Base-by-base conservation (phyloP, 2,888 invertebrate species). In the Lepetodrilus schrolli region DNA sequence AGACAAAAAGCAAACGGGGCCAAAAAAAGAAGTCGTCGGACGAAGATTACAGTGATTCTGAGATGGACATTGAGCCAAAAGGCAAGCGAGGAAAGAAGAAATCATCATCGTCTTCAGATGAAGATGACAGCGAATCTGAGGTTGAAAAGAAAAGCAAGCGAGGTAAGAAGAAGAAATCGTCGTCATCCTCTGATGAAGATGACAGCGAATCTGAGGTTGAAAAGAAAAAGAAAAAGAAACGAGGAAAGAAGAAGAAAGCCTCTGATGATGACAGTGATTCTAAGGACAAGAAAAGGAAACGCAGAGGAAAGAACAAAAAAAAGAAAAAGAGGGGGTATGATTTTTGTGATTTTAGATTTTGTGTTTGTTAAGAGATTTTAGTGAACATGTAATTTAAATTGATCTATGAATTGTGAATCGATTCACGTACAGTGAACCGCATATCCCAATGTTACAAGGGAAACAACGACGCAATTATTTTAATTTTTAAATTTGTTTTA, bases 11-110 rank as follows among this genome's bases (percentile, higher is more conserved):
- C 13, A 70, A 75, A 20, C 74, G 76, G 26, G n/a, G 48, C 8
- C 30, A 50, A 30, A n/a, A 80, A 78, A 74, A 75, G 75, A 37
- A 81, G 79, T 37, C 73, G 79, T 37, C 73, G 78, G 49, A 74
- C 70, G 58, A 70, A 51, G 65, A 71, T 38, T 21, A 73, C 47
- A 36, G 69, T 69, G 51, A 48, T 48, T 47, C 58, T 49, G 21
- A 75, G 68, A n/a, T n/a, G 50, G 68, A 65, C 47, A 48, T 48
- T 65, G 51, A 36, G 38, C 30, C 73, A 65, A 38, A 66, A 69
- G 49, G 49, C 49, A 26, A 23, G 23, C 30, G 49, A 49, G 21
- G 69, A 1, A 73, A 38, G 30, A 66, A 65, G 21, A 49, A 20
- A 37, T 30, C 48, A 8, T 68, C 8, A 23, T 34, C 30, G n/a